Evolutionary conservation across 2,113 vertebrate genomes (phyloP).

Genomic region (Zingel zingel): DNA sequence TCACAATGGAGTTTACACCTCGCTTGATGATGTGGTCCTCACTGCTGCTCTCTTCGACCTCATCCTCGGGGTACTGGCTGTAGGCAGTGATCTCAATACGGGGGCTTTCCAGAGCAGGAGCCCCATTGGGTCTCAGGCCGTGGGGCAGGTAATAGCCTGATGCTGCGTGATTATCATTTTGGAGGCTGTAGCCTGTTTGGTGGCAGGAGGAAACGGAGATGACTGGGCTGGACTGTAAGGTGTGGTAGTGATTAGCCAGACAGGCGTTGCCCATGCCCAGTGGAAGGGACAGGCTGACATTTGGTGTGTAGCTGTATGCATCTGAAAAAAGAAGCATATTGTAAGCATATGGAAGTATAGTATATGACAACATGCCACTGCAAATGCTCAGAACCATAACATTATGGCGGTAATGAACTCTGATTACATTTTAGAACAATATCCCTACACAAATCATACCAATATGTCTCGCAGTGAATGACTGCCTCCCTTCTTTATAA

Average conservation of each 20-base stretch:
- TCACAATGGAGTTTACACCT: slow-evolving; percentile 90
- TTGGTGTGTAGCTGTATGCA: slow-evolving; percentile 92
- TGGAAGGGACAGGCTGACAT: slow-evolving; percentile 89
- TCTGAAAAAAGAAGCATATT: slow-evolving; percentile 84
- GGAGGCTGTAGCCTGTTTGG: slow-evolving; percentile 87
- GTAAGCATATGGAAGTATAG: slow-evolving; percentile 7
- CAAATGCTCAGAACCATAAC: slow-evolving; percentile 17
- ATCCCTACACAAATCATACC: slow-evolving; percentile 39
- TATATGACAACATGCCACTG: not conserved
- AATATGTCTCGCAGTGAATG: slow-evolving; percentile 22
- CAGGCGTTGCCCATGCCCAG: slow-evolving; percentile 89
- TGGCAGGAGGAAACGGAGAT: slow-evolving; percentile 89
- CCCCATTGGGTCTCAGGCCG: slow-evolving; percentile 88
- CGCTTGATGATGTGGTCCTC: slow-evolving; percentile 85
- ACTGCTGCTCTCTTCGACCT: slow-evolving; percentile 86
- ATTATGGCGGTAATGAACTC: slow-evolving; percentile 37
- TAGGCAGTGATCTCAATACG: slow-evolving; percentile 98
- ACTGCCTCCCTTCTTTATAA: slow-evolving; percentile 47
- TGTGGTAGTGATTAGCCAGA: slow-evolving; percentile 90
- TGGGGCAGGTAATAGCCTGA: slow-evolving; percentile 89
- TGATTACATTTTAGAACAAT: slow-evolving; percentile 61
- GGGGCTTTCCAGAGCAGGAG: slow-evolving; percentile 92
- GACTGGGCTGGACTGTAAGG: slow-evolving; percentile 89
- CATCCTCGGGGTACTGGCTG: slow-evolving; percentile 90
- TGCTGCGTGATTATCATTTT: slow-evolving; percentile 84